phyloP scores from a whole-genome alignment of 2,113 vertebrate species.

The Bolborhynchus lineola region DNA sequence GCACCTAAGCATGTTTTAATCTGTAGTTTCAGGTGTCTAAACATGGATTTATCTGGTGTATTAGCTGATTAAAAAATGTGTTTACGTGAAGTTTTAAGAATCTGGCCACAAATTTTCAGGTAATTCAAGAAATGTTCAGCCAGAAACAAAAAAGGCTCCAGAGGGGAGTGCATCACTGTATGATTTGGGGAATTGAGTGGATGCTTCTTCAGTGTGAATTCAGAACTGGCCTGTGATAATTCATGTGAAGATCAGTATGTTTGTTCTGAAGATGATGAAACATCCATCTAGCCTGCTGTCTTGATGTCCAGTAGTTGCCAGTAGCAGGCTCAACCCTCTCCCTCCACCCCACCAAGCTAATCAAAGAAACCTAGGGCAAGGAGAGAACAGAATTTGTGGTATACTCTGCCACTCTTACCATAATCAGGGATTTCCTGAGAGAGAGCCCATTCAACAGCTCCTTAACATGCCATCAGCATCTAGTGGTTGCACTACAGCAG shows the following conservation, averaged over 20 bases:
- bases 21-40: conserved; percentile 52
- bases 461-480: neutral
- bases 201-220: conserved; percentile 17
- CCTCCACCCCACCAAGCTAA: neutral
- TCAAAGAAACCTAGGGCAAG: neutral
- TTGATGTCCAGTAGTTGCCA: neutral
- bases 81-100: conserved; percentile 35
- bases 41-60: conserved; percentile 42
- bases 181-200: neutral
- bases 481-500: neutral
- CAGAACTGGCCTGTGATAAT: neutral
- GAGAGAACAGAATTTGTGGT: neutral
- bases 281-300: neutral
- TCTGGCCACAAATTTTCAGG: conserved; percentile 51
- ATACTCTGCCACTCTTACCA: neutral
- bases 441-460: neutral
- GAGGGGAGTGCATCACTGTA: neutral
- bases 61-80: conserved; percentile 35
- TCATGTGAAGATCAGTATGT: neutral
- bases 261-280: neutral
- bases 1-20: conserved; percentile 60
- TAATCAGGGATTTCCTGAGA: neutral
- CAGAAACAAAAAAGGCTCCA: neutral
- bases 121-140: conserved; percentile 18
- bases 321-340: neutral